These are phyloP conservation scores for Myripristis jacobus DNA, from an alignment of 2,797 vertebrate species.

Conservation along the genomic window DNA sequence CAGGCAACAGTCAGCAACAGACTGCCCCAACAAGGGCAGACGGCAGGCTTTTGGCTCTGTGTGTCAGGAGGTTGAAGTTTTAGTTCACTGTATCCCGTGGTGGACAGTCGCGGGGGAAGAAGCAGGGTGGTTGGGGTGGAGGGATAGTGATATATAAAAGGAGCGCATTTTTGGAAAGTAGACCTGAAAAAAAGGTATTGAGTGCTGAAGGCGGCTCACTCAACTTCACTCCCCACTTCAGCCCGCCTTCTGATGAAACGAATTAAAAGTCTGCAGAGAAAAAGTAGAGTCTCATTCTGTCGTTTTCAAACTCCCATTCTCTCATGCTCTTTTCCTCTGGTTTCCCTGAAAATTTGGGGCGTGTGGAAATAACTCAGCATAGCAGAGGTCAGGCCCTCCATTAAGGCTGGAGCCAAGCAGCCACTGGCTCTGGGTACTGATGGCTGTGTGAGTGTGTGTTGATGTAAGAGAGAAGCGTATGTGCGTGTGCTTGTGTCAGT, in stretches of 20 bases:
- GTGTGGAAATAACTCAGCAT: constrained; percentile 77
- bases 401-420: constrained; percentile 77
- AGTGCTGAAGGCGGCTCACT: constrained; percentile 49
- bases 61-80: too few relatives aligned
- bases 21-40: too few relatives aligned
- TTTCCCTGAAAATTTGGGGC: constrained; percentile 73
- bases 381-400: constrained; percentile 82
- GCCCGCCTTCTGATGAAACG: constrained; percentile 68
- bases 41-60: too few relatives aligned
- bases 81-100: too few relatives aligned
- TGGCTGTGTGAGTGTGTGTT: constrained; percentile 48
- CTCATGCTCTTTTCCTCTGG: constrained; percentile 49
- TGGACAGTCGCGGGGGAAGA: too few relatives aligned
- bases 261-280: constrained; percentile 65
- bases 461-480: constrained; percentile 39
- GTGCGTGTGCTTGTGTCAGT: constrained; percentile 11
- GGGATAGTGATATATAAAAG: constrained; percentile 28
- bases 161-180: constrained; percentile 35
- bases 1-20: too few relatives aligned
- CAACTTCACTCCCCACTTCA: constrained; percentile 42
- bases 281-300: constrained; percentile 59
- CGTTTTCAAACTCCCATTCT: constrained; percentile 55
- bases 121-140: constrained; percentile 1
- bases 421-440: constrained; percentile 72
- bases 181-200: constrained; percentile 31